Evolutionary conservation across 1,140 invertebrate genomes (phyloP).

Genomic region (Lucilia cuprina): DNA sequence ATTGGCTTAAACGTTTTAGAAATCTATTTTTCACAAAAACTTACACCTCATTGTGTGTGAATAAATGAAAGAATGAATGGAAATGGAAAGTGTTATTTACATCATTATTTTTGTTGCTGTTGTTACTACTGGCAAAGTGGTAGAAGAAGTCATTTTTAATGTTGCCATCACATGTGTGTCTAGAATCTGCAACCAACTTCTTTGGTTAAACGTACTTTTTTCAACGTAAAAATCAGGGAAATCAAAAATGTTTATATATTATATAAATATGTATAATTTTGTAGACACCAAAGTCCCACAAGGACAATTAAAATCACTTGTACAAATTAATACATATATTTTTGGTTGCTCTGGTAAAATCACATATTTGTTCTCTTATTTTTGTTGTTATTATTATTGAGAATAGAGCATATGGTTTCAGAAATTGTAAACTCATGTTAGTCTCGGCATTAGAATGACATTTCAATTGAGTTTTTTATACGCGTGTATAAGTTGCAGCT

Average conservation of each 20-base stretch:
- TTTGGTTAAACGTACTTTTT: neutral
- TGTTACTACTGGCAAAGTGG: neutral
- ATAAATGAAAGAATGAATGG: neutral
- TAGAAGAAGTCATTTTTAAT: neutral
- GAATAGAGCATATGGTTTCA: neutral
- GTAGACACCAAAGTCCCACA: too few species aligned
- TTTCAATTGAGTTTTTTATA: neutral
- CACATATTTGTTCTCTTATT: neutral
- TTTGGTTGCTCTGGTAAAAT: neutral
- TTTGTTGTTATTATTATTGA: neutral
- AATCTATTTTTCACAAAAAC: conserved; percentile 39
- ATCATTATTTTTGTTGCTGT: neutral
- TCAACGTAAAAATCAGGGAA: too few species aligned
- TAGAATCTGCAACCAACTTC: neutral
- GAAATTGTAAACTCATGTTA: conserved; percentile 20
- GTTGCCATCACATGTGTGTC: conserved; percentile 13
- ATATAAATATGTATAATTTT: too few species aligned
- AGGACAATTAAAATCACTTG: too few species aligned
- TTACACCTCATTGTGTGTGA: conserved; percentile 22
- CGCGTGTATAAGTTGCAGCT: neutral
- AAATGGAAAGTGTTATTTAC: conserved; percentile 22
- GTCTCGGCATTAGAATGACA: conserved; percentile 24
- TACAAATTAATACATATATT: neutral
- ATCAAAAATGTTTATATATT: too few species aligned
- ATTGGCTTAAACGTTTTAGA: conserved; percentile 43